Base-by-base conservation (phyloP, 2,113 vertebrate species). In the Larimichthys polyactis region DNA sequence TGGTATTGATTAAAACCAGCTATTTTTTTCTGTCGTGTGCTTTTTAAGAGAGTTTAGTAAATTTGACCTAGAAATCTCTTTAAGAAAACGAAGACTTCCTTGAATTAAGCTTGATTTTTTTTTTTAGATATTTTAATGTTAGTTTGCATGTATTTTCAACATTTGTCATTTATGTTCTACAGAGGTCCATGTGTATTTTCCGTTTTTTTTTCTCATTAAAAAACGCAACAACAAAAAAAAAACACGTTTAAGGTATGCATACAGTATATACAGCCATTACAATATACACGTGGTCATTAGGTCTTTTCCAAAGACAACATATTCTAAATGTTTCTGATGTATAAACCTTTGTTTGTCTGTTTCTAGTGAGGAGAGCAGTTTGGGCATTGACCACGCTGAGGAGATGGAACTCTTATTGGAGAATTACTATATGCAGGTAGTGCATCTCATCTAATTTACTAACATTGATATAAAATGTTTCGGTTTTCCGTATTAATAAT, bases 331-430 rank as follows among this genome's bases (percentile, higher is more conserved):
- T 32, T 24, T 2, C 59, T 20, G n/a, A 14, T 75, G 51, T 86
- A 14, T 64, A 22, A 75, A 15, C 65, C 11, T 86, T 20, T 85
- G 60, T 71, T 15, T 84, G 24, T 75, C 54, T 48, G 52, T 29
- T 84, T 84, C 10, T 90, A 99, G 98, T 93, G 97, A 98, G 76
- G 95, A 97, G 91, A 97, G 96, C 90, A 94, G 85, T 5, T 81
- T 96, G 80, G 96, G 96, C 55, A 97, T 99, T 82, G 97, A 99
- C 92, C 98, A 99, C 3, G 96, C 97, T 9, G 97, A 99, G 48
- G 98, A 99, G 90, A 99, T 99, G 98, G 98, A 99, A 44, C 87
- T 98, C 87, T 94, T 99, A 4, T 87, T 99, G 76, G 98, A 99
- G 80, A 99, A 97, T 93, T 99, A 97, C 79, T 97, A 96, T 89